Base-by-base conservation (phyloP, 2,113 vertebrate species). In the Urocolius indicus region DNA sequence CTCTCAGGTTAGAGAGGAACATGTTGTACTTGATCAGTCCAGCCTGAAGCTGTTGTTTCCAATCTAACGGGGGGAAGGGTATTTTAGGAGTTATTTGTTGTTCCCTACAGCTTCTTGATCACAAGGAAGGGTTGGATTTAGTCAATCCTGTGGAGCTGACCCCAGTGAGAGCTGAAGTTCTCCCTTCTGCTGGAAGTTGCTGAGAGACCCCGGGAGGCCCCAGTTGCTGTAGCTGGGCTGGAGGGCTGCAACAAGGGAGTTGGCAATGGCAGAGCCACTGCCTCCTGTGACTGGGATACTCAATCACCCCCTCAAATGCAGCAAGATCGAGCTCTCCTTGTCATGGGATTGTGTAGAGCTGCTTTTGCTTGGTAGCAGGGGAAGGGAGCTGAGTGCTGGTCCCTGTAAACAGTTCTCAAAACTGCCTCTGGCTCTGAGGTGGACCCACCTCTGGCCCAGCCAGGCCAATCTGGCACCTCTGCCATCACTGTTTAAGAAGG, bases 171-270 rank as follows among this genome's bases (percentile, higher is more conserved):
- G 49, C 65, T 7, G 26, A 29, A 43, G 14, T 27, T 62, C 6
- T 1, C 45, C 15, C 16, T 20, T 38, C 36, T 21, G 30, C 41
- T 62, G 30, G 34, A 29, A 65, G 75, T 6, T 43, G 34, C 20
- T 3, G 10, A n/a, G 36, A 41, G 12, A 46, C 7, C 32, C 27
- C 26, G 1, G 11, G 18, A 48, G 22, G 15, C 55, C 5, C 14
- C 14, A 14, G 55, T 9, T 14, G 48, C 45, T 7, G 27, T 2
- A 45, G 45, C 36, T 26, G 73, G 62, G 51, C 34, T 13, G 2
- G 51, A 23, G 51, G 21, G 18, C 34, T 17, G 55, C 8, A 7
- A 29, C 5, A 10, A 0, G 6, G 46, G 49, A 30, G 32, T 1
- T 7, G 57, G 52, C 4, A 8, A 27, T 3, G 29, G 45, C 79